A percentile compares a stretch with the other conserved stretches of the same genome.
These are phyloP conservation scores for Himalopsyche phryganea DNA, from an alignment of 1,140 invertebrate genomes.

Conservation along the genomic window DNA sequence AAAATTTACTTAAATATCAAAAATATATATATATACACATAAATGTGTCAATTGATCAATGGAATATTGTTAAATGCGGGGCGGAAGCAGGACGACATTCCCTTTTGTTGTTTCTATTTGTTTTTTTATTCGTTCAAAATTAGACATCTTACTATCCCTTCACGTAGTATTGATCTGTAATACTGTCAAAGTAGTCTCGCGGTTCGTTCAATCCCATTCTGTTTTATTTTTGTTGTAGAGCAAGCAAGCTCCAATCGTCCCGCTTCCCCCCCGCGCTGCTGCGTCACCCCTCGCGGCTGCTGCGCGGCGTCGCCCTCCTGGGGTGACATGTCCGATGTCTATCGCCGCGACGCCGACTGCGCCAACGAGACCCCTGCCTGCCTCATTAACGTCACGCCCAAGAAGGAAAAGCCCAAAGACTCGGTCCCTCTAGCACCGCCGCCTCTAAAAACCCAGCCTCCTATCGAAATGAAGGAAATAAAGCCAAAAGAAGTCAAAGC, in stretches of 20 bases:
- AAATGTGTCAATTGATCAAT: slow-evolving; percentile 1
- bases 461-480: slow-evolving; percentile 14
- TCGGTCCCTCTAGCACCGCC: slow-evolving; percentile 22
- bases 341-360: slow-evolving; percentile 47
- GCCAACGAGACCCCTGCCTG: slow-evolving; percentile 49
- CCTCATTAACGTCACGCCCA: slow-evolving; percentile 47
- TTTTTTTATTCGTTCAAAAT: slow-evolving; percentile 5
- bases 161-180: slow-evolving; percentile 12
- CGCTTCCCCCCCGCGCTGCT: slow-evolving; percentile 42
- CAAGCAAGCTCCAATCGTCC: slow-evolving; percentile 40
- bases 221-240: slow-evolving; percentile 38
- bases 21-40: not conserved
- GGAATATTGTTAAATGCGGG: slow-evolving; percentile 11
- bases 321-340: slow-evolving; percentile 49
- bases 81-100: slow-evolving; percentile 34
- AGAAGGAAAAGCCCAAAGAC: slow-evolving; percentile 39
- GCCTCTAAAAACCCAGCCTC: slow-evolving; percentile 13
- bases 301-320: slow-evolving; percentile 40
- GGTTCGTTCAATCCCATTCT: slow-evolving; percentile 26
- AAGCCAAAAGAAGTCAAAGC: slow-evolving; percentile 21
- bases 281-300: slow-evolving; percentile 43
- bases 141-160: slow-evolving; percentile 6
- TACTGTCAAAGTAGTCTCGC: slow-evolving; percentile 11
- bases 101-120: slow-evolving; percentile 34
- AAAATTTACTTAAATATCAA: not conserved